These are phyloP conservation scores for Emydoidea blandingii DNA, from an alignment of 2,797 vertebrate species.

Conservation along the genomic window DNA sequence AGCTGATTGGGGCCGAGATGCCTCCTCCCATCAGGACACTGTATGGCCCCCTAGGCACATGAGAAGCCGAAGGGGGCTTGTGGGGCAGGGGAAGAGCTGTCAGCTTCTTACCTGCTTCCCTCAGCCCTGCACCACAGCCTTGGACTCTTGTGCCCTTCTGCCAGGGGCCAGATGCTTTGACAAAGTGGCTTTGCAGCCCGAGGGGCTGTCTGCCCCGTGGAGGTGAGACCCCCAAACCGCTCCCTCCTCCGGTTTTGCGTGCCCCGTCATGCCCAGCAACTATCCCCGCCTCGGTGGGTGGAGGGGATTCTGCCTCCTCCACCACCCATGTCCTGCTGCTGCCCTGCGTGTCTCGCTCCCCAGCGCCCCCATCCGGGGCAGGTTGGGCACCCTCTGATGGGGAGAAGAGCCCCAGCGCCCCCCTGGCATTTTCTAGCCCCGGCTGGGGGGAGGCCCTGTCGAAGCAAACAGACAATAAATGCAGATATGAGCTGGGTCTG, in stretches of 20 bases:
- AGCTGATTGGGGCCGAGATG: background rate
- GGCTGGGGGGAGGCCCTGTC: slow-evolving; percentile 19
- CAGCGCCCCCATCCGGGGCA: background rate
- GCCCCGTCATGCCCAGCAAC: background rate
- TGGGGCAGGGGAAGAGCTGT: background rate
- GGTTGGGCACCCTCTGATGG: background rate
- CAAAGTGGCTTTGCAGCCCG: background rate
- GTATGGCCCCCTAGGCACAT: background rate
- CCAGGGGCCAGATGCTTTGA: background rate
- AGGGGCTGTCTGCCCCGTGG: background rate
- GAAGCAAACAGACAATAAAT: slow-evolving; percentile 70
- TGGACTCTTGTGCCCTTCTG: background rate
- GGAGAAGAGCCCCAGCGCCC: background rate
- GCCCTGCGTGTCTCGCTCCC: background rate
- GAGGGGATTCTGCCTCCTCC: background rate
- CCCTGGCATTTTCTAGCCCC: slow-evolving; percentile 29
- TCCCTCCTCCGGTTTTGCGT: accelerated
- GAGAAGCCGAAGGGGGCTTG: no score
- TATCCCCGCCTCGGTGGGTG: background rate
- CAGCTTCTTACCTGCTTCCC: background rate
- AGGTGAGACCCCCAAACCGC: background rate
- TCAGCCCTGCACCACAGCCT: background rate
- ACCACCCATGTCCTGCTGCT: background rate
- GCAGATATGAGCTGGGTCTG: slow-evolving; percentile 29
- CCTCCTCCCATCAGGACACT: background rate